Evolutionary conservation across 2,113 vertebrate species (phyloP), one percentile per base, ranked within the genome.

Genomic region (Leptodactylus fuscus): DNA sequence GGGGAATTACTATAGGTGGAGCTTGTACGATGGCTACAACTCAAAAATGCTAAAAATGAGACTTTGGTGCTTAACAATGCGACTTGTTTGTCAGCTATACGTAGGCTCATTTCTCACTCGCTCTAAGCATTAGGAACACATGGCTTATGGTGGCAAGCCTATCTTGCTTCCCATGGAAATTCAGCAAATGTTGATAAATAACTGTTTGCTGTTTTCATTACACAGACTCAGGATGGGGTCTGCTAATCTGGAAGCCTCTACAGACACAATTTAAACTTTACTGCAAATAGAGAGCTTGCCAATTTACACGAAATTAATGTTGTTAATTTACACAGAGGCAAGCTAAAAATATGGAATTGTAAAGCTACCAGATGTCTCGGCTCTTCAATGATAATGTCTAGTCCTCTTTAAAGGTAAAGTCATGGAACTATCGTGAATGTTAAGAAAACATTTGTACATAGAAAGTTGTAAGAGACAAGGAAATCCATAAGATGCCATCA

Each of bases 161-260:
- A 62, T 15, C 62, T 81, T 44, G 55, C 29, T 51, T 49, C 16
- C 60, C 20, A 27, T 51, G 27, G 41, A 70, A 81, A 70, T 41
- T 24, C 46, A 70, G 58, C 55, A 81, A 81, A 67, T 81, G 79
- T 49, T 81, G 79, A 67, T 81, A 81, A 81, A 81, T 81, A 81
- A 79, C 76, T 60, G 51, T 81, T 81, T 67, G 79, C 60, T 81
- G 41, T 81, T 67, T 81, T 81, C 79, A 81, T 81, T 81, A 81
- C 79, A 81, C 79, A 81, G 79, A 32, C 79, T n/a, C 60, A 81
- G 79, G 58, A 67, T 67, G 79, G 76, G 79, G 55, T 67, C 58
- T 81, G 44, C 27, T 81, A 65, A 81, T 81, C 58, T 81, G 60
- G 58, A 81, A 67, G 41, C 58, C 79, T 48, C 79, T 67, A 65